A percentile compares a stretch with the other conserved stretches of the same genome.
These are phyloP conservation scores for Hirudinaria manillensis DNA, from an alignment of 2,888 invertebrate genomes.

Conservation along the genomic window DNA sequence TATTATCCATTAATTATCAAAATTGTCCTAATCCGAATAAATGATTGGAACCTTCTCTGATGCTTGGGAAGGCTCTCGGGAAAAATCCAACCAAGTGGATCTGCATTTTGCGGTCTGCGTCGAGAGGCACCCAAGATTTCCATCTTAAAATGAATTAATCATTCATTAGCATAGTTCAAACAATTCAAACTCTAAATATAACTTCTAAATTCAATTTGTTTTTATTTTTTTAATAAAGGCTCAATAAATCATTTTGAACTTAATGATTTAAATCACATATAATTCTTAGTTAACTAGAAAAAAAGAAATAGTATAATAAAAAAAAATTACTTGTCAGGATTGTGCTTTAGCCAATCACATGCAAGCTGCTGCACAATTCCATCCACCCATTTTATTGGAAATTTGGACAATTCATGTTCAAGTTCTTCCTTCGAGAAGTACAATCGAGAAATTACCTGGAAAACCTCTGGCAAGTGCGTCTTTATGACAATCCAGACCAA, in stretches of 20 bases:
- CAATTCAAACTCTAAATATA: not conserved
- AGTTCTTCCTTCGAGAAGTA: not conserved
- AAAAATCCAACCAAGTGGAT: conserved; percentile 68
- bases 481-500: conserved; percentile 57
- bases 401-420: conserved; percentile 47
- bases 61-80: conserved; percentile 60
- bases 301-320: not conserved
- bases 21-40: not conserved
- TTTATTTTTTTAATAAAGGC: not conserved
- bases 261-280: too few relatives aligned
- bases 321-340: not conserved
- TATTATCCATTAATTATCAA: too few relatives aligned
- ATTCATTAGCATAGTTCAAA: too few relatives aligned
- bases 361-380: conserved; percentile 58
- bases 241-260: not conserved
- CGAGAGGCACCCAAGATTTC: conserved; percentile 54
- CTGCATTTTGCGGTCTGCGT: conserved; percentile 50
- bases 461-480: conserved; percentile 56
- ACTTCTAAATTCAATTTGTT: not conserved
- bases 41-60: not conserved
- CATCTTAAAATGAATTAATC: conserved; percentile 44
- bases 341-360: conserved; percentile 21
- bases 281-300: not conserved
- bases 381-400: conserved; percentile 4
- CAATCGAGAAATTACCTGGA: conserved; percentile 46